These are phyloP conservation scores for Diaphora mendica DNA, from an alignment of 2,888 invertebrate species.

Conservation along the genomic window DNA sequence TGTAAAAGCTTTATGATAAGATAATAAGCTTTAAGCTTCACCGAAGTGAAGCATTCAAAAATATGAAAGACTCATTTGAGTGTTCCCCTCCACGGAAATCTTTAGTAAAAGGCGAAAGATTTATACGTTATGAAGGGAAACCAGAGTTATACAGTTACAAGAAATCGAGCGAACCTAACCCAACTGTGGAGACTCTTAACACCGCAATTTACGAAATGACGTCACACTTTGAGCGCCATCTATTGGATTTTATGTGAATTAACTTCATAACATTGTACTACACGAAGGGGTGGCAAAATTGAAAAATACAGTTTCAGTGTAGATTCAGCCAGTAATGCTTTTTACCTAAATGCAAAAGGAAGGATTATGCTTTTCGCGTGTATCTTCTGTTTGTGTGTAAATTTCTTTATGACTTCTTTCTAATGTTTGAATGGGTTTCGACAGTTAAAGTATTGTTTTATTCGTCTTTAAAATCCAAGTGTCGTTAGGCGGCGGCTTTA, in stretches of 20 bases:
- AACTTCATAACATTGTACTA: not conserved
- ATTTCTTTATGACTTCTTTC: too few relatives aligned
- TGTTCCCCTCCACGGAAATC: slow-evolving; percentile 92
- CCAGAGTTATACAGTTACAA: slow-evolving; percentile 65
- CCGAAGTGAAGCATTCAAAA: slow-evolving; percentile 44
- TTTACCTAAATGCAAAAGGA: too few relatives aligned
- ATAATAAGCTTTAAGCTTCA: too few relatives aligned
- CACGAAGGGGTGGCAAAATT: not conserved
- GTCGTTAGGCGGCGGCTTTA: too few relatives aligned
- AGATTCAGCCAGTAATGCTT: too few relatives aligned
- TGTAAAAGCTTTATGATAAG: too few relatives aligned
- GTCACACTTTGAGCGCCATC: not conserved
- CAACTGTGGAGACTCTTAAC: slow-evolving; percentile 5
- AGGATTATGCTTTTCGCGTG: too few relatives aligned
- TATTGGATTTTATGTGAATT: not conserved
- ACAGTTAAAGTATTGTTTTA: too few relatives aligned
- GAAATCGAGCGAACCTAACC: not conserved
- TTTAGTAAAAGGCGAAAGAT: slow-evolving; percentile 94
- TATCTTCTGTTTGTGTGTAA: too few relatives aligned
- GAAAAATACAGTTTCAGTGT: too few relatives aligned
- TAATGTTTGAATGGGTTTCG: too few relatives aligned
- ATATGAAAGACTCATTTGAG: slow-evolving; percentile 88
- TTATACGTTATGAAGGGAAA: slow-evolving; percentile 89
- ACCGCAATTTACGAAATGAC: not conserved
- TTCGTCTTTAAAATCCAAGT: too few relatives aligned